Base-by-base conservation (phyloP, 1,140 invertebrate genomes). In the Dendroctonus valens region DNA sequence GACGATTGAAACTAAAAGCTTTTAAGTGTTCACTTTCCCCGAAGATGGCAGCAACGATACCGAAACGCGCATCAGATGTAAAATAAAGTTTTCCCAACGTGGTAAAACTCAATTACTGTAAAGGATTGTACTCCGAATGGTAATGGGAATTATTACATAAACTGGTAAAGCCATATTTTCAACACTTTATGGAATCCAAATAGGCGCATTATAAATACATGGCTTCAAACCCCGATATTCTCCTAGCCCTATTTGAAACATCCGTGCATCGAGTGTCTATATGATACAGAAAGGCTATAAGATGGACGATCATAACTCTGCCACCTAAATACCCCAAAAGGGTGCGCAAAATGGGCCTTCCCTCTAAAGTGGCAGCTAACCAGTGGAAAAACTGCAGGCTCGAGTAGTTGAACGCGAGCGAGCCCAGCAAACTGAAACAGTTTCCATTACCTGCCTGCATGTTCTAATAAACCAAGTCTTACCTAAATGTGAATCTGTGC, bases 251-350 rank as follows among this genome's bases (percentile, higher is more conserved):
- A 42, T 14, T 7, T 40, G 42, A 8, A 41, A 44, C 6, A 67
- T 60, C 57, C 7, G 62, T 63, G 42, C 58, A 69, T 26, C 70
- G 69, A 5, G 67, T 71, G 67, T 76, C 76, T 3, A 75, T 69
- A 57, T 77, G 74, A 60, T 76, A 76, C 7, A 76, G 59, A 63
- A 73, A 77, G 0, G 75, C 70, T 49, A 76, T 50, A 6, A 75
- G 52, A 58, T 75, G 72, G 7, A 75, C 63, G 69, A 76, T 76
- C 67, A 76, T 70, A 11, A 77, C 48, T 65, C 76, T 64, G 38
- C 76, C 75, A 41, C 65, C 54, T 5, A 77, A 41, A 59, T 75
- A 73, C 15, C 73, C 72, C 52, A 76, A 58, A 54, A 73, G 53
- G 0, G 70, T 71, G 15, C 69, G 39, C 12, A 75, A 8, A 15